phyloP scores from a whole-genome alignment of 2,113 vertebrate species.

The Oreochromis niloticus region DNA sequence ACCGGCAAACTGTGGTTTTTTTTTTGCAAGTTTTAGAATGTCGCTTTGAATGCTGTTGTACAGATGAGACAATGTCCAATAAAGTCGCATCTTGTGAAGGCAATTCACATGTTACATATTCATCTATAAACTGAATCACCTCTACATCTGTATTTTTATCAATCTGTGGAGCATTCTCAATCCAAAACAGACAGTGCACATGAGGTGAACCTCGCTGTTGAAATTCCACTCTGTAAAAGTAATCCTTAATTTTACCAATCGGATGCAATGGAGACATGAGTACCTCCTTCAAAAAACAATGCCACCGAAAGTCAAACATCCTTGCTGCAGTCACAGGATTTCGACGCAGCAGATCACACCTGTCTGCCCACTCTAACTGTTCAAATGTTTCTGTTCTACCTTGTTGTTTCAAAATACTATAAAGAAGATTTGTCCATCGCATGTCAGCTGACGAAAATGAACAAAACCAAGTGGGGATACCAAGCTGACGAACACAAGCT shows the following conservation, averaged over 20 bases:
- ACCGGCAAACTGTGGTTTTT: rapidly evolving
- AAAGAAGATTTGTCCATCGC: neutral
- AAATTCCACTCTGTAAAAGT: neutral
- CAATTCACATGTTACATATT: rapidly evolving
- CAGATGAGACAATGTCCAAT: neutral
- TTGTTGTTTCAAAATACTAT: neutral
- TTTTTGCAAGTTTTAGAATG: neutral
- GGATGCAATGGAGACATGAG: neutral
- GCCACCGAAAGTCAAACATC: neutral
- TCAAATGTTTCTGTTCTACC: neutral
- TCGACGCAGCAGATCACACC: neutral
- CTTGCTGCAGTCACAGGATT: neutral
- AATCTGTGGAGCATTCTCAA: rapidly evolving
- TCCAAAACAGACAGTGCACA: too few relatives aligned
- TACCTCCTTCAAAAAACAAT: neutral
- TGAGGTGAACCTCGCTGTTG: neutral
- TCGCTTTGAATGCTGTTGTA: neutral
- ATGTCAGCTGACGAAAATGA: neutral
- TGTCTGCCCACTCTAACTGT: neutral
- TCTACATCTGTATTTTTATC: neutral
- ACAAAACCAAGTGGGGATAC: neutral
- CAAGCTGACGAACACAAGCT: neutral
- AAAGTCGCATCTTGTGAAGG: rapidly evolving
- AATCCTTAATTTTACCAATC: neutral
- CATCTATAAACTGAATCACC: rapidly evolving